Base-by-base conservation (phyloP, 2,888 invertebrate genomes). In the Halictus ligatus region DNA sequence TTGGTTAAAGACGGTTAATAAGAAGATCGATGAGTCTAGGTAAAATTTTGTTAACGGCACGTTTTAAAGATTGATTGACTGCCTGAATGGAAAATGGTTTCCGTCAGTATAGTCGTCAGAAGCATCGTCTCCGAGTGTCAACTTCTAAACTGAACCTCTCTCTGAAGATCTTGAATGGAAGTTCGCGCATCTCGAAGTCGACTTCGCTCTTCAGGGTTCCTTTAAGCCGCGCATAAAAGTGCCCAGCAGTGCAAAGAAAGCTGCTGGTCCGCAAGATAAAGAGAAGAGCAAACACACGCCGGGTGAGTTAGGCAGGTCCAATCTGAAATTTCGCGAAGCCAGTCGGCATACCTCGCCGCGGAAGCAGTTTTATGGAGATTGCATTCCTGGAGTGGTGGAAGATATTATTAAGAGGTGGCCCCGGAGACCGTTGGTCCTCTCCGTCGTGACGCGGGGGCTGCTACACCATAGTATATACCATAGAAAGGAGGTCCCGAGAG, bases 301-400 rank as follows among this genome's bases (percentile, higher is more conserved):
- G 84, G 84, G 60, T 71, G 73, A 64, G 25, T 64, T 87, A 71
- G 81, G 81, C 67, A 48, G 85, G 60, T n/a, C 76, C 72, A 87
- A 89, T 89, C 88, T 86, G 81, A 88, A 90, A 89, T 86, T 90
- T 89, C 67, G 85, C 90, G 60, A 78, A 78, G 64, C 75, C n/a
- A 67, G 77, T 21, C 69, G 50, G 82, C 84, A 83, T 73, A 81
- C 77, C 81, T 78, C 84, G 84, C 79, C 80, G 58, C 89, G 88
- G 89, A 90, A 90, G 86, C 90, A 76, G 89, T 92, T 94, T 94
- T 95, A 95, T 94, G 94, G 92, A 94, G 93, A 95, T 95, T 94
- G 94, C 94, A 92, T 93, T 94, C 93, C 93, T 80, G 83, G 75
- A 79, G 72, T 84, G 86, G 86, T 79, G 88, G 86, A 90, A 89